These are phyloP conservation scores for Danaus melanippus DNA, from an alignment of 1,140 invertebrate species.

Conservation along the genomic window DNA sequence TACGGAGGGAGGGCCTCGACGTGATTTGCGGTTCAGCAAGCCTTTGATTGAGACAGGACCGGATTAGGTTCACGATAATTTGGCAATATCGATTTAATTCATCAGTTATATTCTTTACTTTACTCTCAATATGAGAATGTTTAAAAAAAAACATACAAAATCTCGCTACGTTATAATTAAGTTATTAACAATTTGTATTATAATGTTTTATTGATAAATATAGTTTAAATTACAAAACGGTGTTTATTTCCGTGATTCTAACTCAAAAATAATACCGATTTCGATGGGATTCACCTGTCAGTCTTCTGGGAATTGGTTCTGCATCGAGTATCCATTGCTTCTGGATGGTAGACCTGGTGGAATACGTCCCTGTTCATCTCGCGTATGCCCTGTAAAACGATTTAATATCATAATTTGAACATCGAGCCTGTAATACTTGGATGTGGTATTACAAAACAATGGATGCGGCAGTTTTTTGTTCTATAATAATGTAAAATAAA, in stretches of 20 bases:
- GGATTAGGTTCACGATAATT: slow-evolving; percentile 21
- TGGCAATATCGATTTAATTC: background rate
- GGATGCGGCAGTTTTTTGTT: slow-evolving; percentile 9
- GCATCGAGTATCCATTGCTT: too few relatives aligned
- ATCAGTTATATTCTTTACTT: background rate
- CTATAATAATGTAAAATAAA: too few relatives aligned
- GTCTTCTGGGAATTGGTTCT: too few relatives aligned
- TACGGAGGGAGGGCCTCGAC: slow-evolving; percentile 53
- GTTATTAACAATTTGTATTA: too few relatives aligned
- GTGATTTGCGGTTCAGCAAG: slow-evolving; percentile 63
- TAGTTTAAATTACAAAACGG: too few relatives aligned
- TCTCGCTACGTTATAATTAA: too few relatives aligned
- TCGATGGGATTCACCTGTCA: too few relatives aligned
- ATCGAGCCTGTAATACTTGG: too few relatives aligned
- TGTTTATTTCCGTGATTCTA: too few relatives aligned
- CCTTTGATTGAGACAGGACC: slow-evolving; percentile 61
- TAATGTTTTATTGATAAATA: too few relatives aligned
- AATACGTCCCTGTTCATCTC: slow-evolving; percentile 20
- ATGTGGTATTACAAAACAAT: slow-evolving; percentile 11
- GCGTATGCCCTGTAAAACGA: slow-evolving; percentile 37
- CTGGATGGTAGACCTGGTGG: too few relatives aligned
- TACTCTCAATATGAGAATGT: background rate
- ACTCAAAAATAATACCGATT: too few relatives aligned
- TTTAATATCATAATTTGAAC: slow-evolving; percentile 64
- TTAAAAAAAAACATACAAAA: slow-evolving; percentile 1